Conservation (phyloP, 1,140 invertebrate species). For the Hestina assimilis region DNA sequence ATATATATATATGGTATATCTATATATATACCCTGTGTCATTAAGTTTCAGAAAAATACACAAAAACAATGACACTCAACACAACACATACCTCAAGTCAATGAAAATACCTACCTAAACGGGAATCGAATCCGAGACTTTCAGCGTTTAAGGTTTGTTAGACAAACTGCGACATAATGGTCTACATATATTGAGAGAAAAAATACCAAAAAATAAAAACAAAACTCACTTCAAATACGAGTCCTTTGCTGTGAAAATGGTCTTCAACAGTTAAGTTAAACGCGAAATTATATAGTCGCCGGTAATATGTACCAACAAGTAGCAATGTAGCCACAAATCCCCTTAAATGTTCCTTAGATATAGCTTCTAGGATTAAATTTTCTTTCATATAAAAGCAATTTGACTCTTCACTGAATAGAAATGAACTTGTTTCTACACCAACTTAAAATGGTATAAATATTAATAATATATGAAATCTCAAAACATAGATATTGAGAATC, state of each 20-base stretch:
- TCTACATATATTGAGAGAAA: too few species aligned
- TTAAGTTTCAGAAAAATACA: too few species aligned
- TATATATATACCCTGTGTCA: too few species aligned
- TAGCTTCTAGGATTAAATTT: slow-evolving; percentile 62
- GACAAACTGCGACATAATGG: too few species aligned
- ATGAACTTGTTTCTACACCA: slow-evolving; percentile 71
- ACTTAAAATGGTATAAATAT: slow-evolving; percentile 56
- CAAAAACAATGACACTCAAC: too few species aligned
- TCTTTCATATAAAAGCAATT: slow-evolving; percentile 64
- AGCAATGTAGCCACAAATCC: slow-evolving; percentile 57
- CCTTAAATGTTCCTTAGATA: slow-evolving; percentile 54
- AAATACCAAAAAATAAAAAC: too few species aligned
- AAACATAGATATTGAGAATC: not conserved
- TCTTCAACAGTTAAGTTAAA: slow-evolving; percentile 57
- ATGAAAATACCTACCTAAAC: too few species aligned
- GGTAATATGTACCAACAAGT: slow-evolving; percentile 67
- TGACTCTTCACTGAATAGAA: slow-evolving; percentile 52
- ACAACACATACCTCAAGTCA: too few species aligned
- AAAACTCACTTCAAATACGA: slow-evolving; percentile 66
- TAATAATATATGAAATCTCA: not conserved
- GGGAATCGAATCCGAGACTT: too few species aligned
- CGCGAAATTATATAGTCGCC: slow-evolving; percentile 62
- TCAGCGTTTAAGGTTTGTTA: too few species aligned
- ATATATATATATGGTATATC: too few species aligned
- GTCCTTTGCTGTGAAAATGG: slow-evolving; percentile 60